Base-by-base conservation (phyloP, 2,113 vertebrate species). In the Malurus melanocephalus region DNA sequence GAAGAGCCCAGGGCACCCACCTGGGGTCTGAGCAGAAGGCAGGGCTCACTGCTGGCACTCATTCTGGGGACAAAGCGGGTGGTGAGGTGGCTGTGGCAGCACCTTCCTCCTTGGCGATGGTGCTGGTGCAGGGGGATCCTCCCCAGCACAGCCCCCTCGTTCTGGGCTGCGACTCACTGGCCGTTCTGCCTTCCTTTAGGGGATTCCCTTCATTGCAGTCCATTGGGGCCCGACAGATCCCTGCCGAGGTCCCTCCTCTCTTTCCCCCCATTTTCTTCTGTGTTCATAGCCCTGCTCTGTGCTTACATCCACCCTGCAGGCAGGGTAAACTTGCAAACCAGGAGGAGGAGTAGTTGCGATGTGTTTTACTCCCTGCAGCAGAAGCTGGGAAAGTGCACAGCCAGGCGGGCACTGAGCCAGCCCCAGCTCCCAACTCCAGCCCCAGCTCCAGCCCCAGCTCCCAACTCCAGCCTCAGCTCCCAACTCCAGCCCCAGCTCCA, bases 51-150 rank as follows among this genome's bases (percentile, higher is more conserved):
- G 10, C 42, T 2, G 7, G 26, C 45, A 20, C 15, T 33, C 48
- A 6, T 40, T 17, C 2, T 20, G 57, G 57, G 75, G 38, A 60
- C 45, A 26, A 11, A 43, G 43, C 0, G 0, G 30, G 12, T 0
- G 3, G 16, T 1, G 4, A 6, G 0, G 0, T 40, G 75, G 6
- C 42, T 40, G 15, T 35, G 27, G 8, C 2, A 1, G 35, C 33
- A 12, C n/a, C 19, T 32, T 11, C 27, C 38, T 16, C 24, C 59
- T 35, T 42, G 56, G 28, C 32, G 38, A 11, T 32, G 64, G 3
- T 13, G 46, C 27, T 65, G 17, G 10, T 8, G 53, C 7, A 23
- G 53, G 43, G 55, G 51, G 18, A 20, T 67, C 16, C 22, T 51
- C 59, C 26, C 7, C 1, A 16, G 17, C 48, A 61, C 23, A 56